Base-by-base conservation (phyloP, 2,797 vertebrate species). In the Rhincodon typus region DNA sequence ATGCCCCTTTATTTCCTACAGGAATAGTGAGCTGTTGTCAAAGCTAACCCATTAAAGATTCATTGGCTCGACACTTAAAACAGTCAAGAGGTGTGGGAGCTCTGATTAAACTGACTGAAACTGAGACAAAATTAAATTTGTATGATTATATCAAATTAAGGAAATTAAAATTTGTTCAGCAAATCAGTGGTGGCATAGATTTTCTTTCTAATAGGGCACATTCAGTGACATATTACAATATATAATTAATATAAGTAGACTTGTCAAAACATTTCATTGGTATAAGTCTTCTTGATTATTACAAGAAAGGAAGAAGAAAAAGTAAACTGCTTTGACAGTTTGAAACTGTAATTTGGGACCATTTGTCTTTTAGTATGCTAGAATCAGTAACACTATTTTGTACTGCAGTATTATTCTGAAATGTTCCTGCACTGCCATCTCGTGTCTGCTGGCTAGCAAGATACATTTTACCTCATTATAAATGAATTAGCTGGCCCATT, bases 361-460 rank as follows among this genome's bases (percentile, higher is more conserved):
- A 30, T 70, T 69, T 46, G n/a, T 94, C 12, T 15, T 94, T 94
- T 50, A 94, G 42, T 72, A 13, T 42, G 42, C 2, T 3, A 7
- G 90, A 53, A 62, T 30, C 12, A 27, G 69, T 34, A 94, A 30
- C 86, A 57, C 13, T 88, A 15, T 57, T 30, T 50, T 27, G 50
- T 88, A 88, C 53, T 25, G 15, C 25, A 57, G 21, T 53, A 88
- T 57, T 1, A 46, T 27, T 15, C 42, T 72, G 69, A 72, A 23
- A 50, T 72, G 93, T 72, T 50, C 93, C 67, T 72, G 67, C 15
- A 94, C 93, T 94, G 93, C 93, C 93, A 94, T 72, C 93, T 25
- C 50, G 69, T 72, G 93, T 72, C 67, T 23, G 62, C n/a, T 94
- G 23, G 8, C 67, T 94, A 38, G 25, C 62, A 72, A 42, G 69